Evolutionary conservation across 2,797 vertebrate genomes (phyloP), one percentile per base, ranked within the genome.

Genomic region (Scolopax bukidnonensis): DNA sequence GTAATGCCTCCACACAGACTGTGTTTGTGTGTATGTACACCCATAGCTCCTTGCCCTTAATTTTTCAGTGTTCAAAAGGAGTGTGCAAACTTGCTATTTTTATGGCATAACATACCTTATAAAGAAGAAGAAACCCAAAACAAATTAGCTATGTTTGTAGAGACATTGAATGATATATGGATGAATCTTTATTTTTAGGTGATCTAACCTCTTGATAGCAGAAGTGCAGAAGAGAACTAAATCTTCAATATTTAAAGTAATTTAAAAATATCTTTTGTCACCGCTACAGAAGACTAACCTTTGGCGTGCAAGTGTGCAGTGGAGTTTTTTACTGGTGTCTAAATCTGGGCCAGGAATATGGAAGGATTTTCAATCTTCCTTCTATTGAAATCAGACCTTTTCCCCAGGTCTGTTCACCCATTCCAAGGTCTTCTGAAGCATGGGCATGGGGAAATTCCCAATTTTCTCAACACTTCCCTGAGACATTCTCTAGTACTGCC

Each of bases 191-290:
- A 56, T 38, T 76, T 89, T 54, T 47, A 94, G 30, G 10, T 83
- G 12, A 67, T 89, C 21, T 77, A 63, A 79, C 11, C 21, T 89
- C 4, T 5, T 3, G 2, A 84, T 24, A 68, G 38, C 36, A 86
- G 27, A 91, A 86, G 36, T 59, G 11, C 6, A 65, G 32, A 91
- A 80, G 2, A 90, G 4, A 88, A 65, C 23, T 28, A 68, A 80
- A 60, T 71, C 27, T 4, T 75, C 32, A 57, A 7, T 51, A 61
- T 87, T 82, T 69, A 45, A 68, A 24, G 2, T 81, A 65, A 79
- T 83, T 93, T 93, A 94, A 94, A 48, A 87, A 75, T 83, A 92
- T 64, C 17, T 95, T 95, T 95, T 96, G 90, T 74, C 48, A 71
- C 16, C 67, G 64, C 56, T 91, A 79, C 57, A 94, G 82, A 95